Evolutionary conservation across 2,888 invertebrate species (phyloP), one percentile per base, ranked within the genome.

Genomic region (Habroteleia sp.): DNA sequence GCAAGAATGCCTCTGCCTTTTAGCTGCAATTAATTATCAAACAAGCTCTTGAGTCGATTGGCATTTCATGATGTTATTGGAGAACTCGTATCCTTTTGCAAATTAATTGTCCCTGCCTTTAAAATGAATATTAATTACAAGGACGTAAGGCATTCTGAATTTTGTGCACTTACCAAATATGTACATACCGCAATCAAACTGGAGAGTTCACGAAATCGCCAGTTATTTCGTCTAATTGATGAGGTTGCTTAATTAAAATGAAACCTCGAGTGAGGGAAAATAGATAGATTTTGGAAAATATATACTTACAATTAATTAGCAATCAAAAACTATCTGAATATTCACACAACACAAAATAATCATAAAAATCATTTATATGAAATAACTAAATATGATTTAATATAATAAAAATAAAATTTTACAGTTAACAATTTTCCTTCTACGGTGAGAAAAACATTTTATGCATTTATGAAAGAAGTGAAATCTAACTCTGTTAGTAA

Each of bases 91-190:
- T 52, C 35, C 20, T 33, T 20, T 13, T 7, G 33, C 13, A 23
- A 52, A 52, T 25, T 4, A 52, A 52, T 37, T 52, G 46, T 17
- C 16, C 31, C 8, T 17, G 14, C 17, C 46, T 29, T 27, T 16
- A 8, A 46, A 46, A 31, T 6, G 8, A 52, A 35, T 14, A 37
- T 35, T 52, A 52, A 52, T 52, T 52, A 37, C 14, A 37, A 13
- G 5, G 17, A 2, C 14, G 4, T 25, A 39, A 54, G 37, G 14
- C 27, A 54, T 13, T 7, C 8, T 7, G 25, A 25, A 54, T 54
- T 39, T 54, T 23, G 16, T 27, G 16, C 13, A 39, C 39, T 25
- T 39, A 25, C 16, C 27, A 54, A 46, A 31, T 46, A 46, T 46
- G 46, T 13, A 13, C n/a, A n/a, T n/a, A n/a, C 13, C 8, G 11